A percentile compares a stretch with the other conserved stretches of the same genome.
Evolutionary conservation across 2,797 vertebrate genomes (phyloP).

Genomic region (Artibeus lituratus): DNA sequence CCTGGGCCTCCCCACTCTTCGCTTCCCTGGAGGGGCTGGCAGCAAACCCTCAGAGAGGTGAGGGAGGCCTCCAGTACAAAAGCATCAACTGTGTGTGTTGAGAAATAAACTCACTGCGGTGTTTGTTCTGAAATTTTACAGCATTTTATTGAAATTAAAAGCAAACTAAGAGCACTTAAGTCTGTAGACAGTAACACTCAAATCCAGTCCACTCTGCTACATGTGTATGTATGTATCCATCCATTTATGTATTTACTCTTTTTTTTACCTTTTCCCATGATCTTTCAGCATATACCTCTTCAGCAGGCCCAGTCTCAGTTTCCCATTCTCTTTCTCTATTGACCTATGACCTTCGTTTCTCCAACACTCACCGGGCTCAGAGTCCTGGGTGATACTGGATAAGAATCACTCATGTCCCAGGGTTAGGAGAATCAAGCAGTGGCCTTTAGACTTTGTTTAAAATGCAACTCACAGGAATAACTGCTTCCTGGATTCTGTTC

Average conservation of each 20-base stretch:
- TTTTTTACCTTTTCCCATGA: not conserved
- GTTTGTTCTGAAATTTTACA: not conserved
- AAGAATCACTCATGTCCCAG: not conserved
- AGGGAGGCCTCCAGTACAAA: not conserved
- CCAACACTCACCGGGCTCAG: not conserved
- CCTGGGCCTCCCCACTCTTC: accelerated
- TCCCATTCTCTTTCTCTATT: not conserved
- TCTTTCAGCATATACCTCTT: not conserved
- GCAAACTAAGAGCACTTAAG: not conserved
- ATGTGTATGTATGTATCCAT: not conserved
- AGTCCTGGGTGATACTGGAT: not conserved
- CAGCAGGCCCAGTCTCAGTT: not conserved
- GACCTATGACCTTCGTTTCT: not conserved
- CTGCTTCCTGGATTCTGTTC: not conserved
- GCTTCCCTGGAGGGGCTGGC: not conserved
- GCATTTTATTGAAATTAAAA: not conserved
- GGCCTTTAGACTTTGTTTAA: not conserved
- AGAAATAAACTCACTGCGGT: not conserved
- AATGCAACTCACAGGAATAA: not conserved
- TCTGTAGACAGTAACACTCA: not conserved
- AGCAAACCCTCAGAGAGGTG: not conserved
- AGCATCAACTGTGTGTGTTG: accelerated
- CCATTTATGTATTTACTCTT: not conserved
- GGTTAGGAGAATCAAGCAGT: not conserved
- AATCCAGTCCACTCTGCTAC: not conserved